Percentiles rank a stretch among this genome's conserved stretches.
Evolutionary conservation across 2,888 invertebrate species (phyloP).

Genomic region (Carabus problematicus): DNA sequence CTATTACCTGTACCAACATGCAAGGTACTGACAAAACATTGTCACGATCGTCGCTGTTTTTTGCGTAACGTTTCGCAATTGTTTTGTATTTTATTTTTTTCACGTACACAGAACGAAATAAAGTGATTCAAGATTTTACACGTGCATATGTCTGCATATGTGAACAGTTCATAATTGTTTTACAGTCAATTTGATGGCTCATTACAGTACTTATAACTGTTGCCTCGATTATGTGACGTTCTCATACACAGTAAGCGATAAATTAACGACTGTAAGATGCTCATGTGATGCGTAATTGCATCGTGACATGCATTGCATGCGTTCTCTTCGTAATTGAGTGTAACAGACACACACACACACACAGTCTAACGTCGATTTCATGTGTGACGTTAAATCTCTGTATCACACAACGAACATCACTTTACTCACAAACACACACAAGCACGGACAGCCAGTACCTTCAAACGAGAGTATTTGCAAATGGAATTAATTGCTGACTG

Average conservation of each 20-base stretch:
- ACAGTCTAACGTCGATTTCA: not conserved
- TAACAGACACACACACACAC: no score
- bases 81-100: no score
- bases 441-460: no score
- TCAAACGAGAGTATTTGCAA: no score
- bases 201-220: not conserved
- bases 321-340: constrained; percentile 6
- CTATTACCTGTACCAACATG: no score
- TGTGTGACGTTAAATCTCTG: constrained; percentile 5
- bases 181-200: constrained; percentile 7
- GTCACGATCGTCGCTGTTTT: no score
- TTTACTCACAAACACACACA: constrained; percentile 5
- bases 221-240: not conserved
- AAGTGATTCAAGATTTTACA: no score
- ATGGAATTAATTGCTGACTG: no score
- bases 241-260: constrained; percentile 6
- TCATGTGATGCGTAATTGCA: constrained; percentile 12
- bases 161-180: constrained; percentile 6
- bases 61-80: no score
- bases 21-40: no score
- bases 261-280: constrained; percentile 15
- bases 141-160: no score
- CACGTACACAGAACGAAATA: no score
- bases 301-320: constrained; percentile 5
- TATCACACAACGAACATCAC: not conserved